Percentiles rank a stretch among this genome's conserved stretches.
Conservation (phyloP, 2,888 invertebrate species). For the Unio pictorum region DNA sequence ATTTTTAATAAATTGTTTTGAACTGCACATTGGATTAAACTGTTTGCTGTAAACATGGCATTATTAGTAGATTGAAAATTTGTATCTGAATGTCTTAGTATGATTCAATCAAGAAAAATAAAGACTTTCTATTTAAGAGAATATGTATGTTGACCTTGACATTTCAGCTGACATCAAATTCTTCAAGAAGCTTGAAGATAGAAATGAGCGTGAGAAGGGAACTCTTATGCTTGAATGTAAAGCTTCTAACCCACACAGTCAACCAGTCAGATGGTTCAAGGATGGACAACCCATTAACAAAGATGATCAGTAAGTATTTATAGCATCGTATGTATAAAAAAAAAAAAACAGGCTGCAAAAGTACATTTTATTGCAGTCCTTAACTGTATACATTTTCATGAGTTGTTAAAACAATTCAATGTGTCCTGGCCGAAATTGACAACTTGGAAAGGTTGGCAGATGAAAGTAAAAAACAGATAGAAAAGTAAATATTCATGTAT, state of each 20-base stretch:
- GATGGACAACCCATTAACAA: slow-evolving; percentile 79
- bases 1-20: too few relatives aligned
- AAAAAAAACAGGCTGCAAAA: neutral
- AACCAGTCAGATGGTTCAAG: slow-evolving; percentile 94
- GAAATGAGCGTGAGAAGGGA: slow-evolving; percentile 92
- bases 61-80: neutral
- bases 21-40: too few relatives aligned
- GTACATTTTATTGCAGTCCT: too few relatives aligned
- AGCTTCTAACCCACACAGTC: slow-evolving; percentile 84
- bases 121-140: neutral
- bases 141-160: slow-evolving; percentile 8
- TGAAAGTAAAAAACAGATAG: too few relatives aligned
- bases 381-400: too few relatives aligned
- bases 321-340: neutral
- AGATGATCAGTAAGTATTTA: slow-evolving; percentile 44
- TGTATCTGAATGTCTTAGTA: neutral
- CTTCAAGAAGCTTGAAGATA: slow-evolving; percentile 95
- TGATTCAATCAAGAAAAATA: neutral
- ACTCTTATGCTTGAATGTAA: slow-evolving; percentile 93
- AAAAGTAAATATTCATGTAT: too few relatives aligned
- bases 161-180: slow-evolving; percentile 93
- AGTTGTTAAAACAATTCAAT: too few relatives aligned
- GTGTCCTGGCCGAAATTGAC: too few relatives aligned
- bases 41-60: too few relatives aligned
- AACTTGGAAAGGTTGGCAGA: too few relatives aligned